Percentiles rank a stretch among this genome's conserved stretches.
Conservation (phyloP, 2,113 vertebrate genomes). For the Elephantulus edwardii region DNA sequence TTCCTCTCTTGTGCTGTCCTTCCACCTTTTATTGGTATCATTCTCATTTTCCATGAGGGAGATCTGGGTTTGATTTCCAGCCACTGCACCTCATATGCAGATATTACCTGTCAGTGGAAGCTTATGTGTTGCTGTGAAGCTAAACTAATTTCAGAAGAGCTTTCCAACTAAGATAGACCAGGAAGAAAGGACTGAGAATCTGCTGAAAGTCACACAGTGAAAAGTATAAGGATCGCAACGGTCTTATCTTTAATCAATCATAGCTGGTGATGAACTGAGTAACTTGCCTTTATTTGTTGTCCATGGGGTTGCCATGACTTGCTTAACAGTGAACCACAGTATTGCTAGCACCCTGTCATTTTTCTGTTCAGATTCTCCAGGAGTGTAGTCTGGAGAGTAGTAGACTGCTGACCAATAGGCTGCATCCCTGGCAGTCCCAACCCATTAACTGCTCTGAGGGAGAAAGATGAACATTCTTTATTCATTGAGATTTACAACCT, state of each 20-base stretch:
- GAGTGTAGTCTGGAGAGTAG: too few species aligned
- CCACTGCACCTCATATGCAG: neutral
- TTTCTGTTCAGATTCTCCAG: too few species aligned
- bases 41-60: neutral
- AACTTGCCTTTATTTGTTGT: neutral
- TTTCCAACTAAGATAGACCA: neutral
- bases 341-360: neutral
- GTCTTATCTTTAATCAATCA: neutral
- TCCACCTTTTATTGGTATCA: neutral
- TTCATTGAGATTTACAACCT: too few species aligned
- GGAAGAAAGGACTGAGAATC: neutral
- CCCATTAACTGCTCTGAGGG: too few species aligned
- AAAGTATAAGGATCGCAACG: neutral
- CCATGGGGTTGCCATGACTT: neutral
- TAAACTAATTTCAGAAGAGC: neutral
- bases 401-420: too few species aligned
- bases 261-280: neutral
- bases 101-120: neutral
- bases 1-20: too few species aligned
- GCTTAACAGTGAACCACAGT: neutral
- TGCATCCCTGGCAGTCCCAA: too few species aligned
- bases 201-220: neutral
- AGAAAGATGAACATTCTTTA: too few species aligned
- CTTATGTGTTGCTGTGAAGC: too few species aligned
- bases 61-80: neutral